Evolutionary conservation across 2,888 invertebrate genomes (phyloP).

Genomic region (Eueremaeus valkanovi): DNA sequence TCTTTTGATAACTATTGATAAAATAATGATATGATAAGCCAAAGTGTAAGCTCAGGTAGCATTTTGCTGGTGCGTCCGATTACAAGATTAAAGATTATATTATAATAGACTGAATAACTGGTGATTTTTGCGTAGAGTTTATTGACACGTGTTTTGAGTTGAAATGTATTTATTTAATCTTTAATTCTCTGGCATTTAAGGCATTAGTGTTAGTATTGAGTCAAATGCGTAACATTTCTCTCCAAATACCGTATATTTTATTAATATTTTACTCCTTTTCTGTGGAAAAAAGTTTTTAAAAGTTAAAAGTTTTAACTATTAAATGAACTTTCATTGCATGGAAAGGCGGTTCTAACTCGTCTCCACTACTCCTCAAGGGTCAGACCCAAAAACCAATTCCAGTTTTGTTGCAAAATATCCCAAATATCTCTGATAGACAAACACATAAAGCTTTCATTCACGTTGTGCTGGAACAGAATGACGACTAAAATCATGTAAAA

Average conservation of each 20-base stretch:
- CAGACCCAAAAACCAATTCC: constrained; percentile 13
- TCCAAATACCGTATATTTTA: no score
- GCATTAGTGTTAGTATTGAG: neutral
- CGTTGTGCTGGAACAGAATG: no score
- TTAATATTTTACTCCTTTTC: neutral
- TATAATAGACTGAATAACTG: neutral
- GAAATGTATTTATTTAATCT: no score
- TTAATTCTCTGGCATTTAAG: neutral
- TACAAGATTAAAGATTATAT: constrained; percentile 1
- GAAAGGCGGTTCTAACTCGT: neutral
- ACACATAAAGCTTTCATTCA: no score
- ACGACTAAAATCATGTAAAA: no score
- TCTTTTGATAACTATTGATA: no score
- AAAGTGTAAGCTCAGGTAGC: neutral
- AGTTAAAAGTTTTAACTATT: neutral
- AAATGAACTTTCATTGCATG: constrained; percentile 5
- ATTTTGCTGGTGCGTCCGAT: neutral
- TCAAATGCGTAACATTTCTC: neutral
- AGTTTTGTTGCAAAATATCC: neutral
- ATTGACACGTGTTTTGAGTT: neutral
- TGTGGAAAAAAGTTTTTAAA: neutral
- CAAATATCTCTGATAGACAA: no score
- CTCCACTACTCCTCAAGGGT: neutral
- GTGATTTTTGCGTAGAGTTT: neutral
- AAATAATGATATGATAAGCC: no score